Evolutionary conservation across 2,888 invertebrate genomes (phyloP).

Genomic region (Aphodius sticticus): DNA sequence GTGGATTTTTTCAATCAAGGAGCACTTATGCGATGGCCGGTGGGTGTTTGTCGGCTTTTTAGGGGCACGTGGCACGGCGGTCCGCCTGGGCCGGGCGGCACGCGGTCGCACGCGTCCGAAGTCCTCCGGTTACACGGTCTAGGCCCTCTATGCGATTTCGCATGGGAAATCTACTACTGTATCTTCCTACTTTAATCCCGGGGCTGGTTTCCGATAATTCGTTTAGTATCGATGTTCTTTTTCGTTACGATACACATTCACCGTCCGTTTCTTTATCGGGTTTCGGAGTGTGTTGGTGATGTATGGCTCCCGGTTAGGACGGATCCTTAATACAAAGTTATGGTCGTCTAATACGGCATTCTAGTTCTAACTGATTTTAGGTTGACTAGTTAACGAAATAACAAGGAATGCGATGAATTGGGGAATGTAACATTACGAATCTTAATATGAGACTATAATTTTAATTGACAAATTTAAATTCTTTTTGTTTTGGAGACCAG

Average conservation of each 20-base stretch:
- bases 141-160: constrained; percentile 38
- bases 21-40: constrained; percentile 43
- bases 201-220: constrained; percentile 45
- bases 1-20: constrained; percentile 39
- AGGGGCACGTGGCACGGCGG: constrained; percentile 45
- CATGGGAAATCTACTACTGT: constrained; percentile 50
- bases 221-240: constrained; percentile 51
- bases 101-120: constrained; percentile 41
- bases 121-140: constrained; percentile 47
- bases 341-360: background rate
- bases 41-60: constrained; percentile 51
- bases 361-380: too few species aligned
- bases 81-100: constrained; percentile 43
- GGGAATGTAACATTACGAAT: too few species aligned
- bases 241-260: constrained; percentile 27
- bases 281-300: background rate
- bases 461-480: too few species aligned
- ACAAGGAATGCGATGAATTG: too few species aligned
- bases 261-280: background rate
- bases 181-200: constrained; percentile 45
- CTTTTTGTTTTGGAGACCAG: too few species aligned
- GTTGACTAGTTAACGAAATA: too few species aligned
- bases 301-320: background rate
- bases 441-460: too few species aligned
- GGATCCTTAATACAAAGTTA: background rate